Base-by-base conservation (phyloP, 2,113 vertebrate genomes). In the Prunella fulvescens region DNA sequence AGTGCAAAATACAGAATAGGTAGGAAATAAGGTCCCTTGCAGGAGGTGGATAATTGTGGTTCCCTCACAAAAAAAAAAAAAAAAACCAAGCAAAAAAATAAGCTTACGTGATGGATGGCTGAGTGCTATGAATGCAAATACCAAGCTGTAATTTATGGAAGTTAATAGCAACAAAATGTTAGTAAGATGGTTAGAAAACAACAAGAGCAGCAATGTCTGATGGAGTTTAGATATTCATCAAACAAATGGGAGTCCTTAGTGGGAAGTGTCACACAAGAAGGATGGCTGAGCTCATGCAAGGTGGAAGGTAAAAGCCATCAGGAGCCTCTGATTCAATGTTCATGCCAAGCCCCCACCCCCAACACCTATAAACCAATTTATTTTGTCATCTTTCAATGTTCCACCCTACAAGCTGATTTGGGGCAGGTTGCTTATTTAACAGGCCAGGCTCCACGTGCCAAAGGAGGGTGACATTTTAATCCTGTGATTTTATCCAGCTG, bases 161-260 rank as follows among this genome's bases (percentile, higher is more conserved):
- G 92, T 79, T 95, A 97, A 96, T 86, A 95, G 94, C 94, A 95
- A 87, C 83, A 73, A 97, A 97, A 96, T 93, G 90, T 94, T 94
- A 83, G 81, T n/a, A 47, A 87, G 96, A 93, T 86, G 92, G 71
- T 54, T 96, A 1, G 16, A 69, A 94, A 96, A 54, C 45, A 92
- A 81, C 86, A 73, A 60, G 86, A 88, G 71, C 73, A 93, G 90
- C 53, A 94, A 92, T 84, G 94, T 80, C 90, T 95, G 92, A 60
- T 83, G 72, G 85, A 81, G 82, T 86, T 96, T 50, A 79, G 93
- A 95, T 96, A 95, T 94, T 95, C 90, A 97, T 97, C 96, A 97
- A 93, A 76, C 67, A 96, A 95, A 95, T 95, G 95, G 54, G 77
- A 79, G 76, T 64, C 40, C 31, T 95, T 81, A 88, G 95, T 78